Conservation (phyloP, 2,888 invertebrate species). For the Tinea semifulvella region DNA sequence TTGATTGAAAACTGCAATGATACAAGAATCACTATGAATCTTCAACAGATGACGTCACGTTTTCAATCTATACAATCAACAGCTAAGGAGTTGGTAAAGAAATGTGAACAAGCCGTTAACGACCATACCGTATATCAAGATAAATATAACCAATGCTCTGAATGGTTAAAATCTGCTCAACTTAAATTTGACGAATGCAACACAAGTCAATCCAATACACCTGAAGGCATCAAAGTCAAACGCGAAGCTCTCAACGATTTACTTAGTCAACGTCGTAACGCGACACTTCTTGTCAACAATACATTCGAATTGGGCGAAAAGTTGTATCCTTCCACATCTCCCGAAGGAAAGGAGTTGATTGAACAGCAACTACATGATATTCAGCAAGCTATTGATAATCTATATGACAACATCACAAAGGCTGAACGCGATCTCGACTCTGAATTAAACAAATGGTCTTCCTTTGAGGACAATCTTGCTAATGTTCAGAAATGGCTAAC, state of each 20-base stretch:
- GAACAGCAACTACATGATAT: slow-evolving; percentile 85
- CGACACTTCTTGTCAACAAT: slow-evolving; percentile 79
- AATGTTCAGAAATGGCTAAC: slow-evolving; percentile 82
- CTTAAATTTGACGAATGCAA: slow-evolving; percentile 74
- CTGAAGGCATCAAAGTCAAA: slow-evolving; percentile 75
- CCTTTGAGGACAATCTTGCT: slow-evolving; percentile 87
- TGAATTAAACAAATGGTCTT: slow-evolving; percentile 87
- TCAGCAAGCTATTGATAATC: slow-evolving; percentile 80
- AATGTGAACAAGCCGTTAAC: slow-evolving; percentile 87
- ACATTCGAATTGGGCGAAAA: slow-evolving; percentile 90
- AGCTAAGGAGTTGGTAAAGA: slow-evolving; percentile 89
- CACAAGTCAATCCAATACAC: slow-evolving; percentile 70
- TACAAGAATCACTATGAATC: slow-evolving; percentile 84
- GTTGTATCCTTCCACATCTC: slow-evolving; percentile 84
- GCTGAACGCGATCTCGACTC: slow-evolving; percentile 84
- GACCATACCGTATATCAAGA: slow-evolving; percentile 84
- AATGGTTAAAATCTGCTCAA: slow-evolving; percentile 82
- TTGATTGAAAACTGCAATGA: slow-evolving; percentile 87
- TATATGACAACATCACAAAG: slow-evolving; percentile 82
- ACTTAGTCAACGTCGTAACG: slow-evolving; percentile 77
- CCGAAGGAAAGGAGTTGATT: slow-evolving; percentile 87
- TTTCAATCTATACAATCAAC: slow-evolving; percentile 91
- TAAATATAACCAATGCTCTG: slow-evolving; percentile 84
- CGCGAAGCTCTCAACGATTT: slow-evolving; percentile 77
- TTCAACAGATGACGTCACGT: slow-evolving; percentile 89